Conservation (phyloP, 2,888 invertebrate genomes). For the Athripsodes cinereus region DNA sequence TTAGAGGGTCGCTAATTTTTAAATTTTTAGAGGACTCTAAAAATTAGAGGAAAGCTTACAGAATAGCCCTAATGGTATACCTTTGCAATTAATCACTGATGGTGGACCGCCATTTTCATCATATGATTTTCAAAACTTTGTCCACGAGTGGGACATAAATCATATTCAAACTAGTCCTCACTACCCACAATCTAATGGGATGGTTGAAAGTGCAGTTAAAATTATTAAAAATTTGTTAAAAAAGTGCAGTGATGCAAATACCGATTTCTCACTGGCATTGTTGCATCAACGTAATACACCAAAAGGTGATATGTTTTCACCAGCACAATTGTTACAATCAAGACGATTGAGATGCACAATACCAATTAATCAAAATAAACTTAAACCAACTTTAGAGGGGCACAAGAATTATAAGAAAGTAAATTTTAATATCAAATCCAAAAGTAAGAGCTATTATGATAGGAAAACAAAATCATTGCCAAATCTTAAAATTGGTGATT, state of each 20-base stretch:
- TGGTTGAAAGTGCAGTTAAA: slow-evolving; percentile 26
- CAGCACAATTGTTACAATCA: slow-evolving; percentile 6
- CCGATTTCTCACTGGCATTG: slow-evolving; percentile 5
- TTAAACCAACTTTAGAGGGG: background rate
- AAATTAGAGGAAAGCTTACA: too few relatives aligned
- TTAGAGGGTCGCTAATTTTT: too few relatives aligned
- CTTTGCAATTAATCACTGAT: background rate
- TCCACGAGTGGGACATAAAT: background rate
- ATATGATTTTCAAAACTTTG: background rate
- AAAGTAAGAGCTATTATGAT: background rate
- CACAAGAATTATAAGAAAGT: background rate
- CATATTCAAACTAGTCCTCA: slow-evolving; percentile 11
- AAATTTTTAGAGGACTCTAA: too few relatives aligned
- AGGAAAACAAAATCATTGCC: background rate
- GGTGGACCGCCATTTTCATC: background rate
- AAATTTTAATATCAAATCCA: background rate
- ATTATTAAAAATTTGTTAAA: slow-evolving; percentile 25
- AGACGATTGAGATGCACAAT: slow-evolving; percentile 3
- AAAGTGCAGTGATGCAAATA: slow-evolving; percentile 15
- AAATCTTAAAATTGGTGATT: background rate
- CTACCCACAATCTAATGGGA: slow-evolving; percentile 20
- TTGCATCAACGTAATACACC: slow-evolving; percentile 11
- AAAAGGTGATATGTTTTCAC: slow-evolving; percentile 11
- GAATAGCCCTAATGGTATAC: background rate
- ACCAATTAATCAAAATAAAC: background rate